Base-by-base conservation (phyloP, 2,113 vertebrate species). In the Poecilia latipinna region DNA sequence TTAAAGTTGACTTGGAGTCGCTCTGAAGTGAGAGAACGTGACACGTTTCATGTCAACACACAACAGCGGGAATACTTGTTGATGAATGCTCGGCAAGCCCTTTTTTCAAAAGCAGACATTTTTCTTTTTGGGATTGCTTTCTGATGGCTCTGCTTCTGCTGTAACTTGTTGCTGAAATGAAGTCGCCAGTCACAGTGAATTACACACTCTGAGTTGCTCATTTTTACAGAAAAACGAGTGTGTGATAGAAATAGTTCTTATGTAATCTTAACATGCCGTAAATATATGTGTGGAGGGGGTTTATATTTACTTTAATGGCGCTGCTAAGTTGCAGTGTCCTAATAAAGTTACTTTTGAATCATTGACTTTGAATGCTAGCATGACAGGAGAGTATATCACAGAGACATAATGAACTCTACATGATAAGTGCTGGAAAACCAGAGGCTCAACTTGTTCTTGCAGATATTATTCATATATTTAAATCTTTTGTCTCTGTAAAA, bases 311-410 rank as follows among this genome's bases (percentile, higher is more conserved):
- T 71, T 12, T 35, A 77, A 68, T 69, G 77, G 64, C 15, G 76
- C 78, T 82, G 65, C 66, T 12, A 15, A 68, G 63, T 65, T 80
- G 73, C 78, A 51, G 67, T 4, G 76, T 28, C 11, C 31, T 74
- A 73, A 72, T 81, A 85, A 88, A 76, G 8, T 88, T 82, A 11
- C 78, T 77, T 82, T 93, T 88, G 82, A 79, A 88, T 88, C 77
- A 80, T 61, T 5, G 64, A 74, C 51, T 81, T 89, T 67, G 87
- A 80, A 79, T 88, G 85, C 65, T 88, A 61, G 79, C 67, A 70
- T 82, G 79, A 42, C 77, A 86, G 68, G 68, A 54, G 61, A 86
- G 32, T 88, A 80, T 86, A 88, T 89, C 85, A 76, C 60, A 8
- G 54, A 65, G 24, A 84, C 15, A 4, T 4, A 63, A 8, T 32